Evolutionary conservation across 2,888 invertebrate genomes (phyloP), one percentile per base, ranked within the genome.

Genomic region (Cremastinae sp.): DNA sequence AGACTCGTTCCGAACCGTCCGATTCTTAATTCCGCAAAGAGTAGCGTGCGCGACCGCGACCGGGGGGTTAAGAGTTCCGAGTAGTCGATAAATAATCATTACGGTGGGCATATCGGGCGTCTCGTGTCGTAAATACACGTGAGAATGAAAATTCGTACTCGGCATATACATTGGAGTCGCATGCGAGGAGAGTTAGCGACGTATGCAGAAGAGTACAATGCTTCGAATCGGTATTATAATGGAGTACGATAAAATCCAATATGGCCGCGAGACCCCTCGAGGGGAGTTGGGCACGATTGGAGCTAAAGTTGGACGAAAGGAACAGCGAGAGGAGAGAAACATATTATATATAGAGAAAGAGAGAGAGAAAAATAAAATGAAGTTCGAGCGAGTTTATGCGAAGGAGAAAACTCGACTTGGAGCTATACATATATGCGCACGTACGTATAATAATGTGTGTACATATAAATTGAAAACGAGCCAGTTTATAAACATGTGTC

Each of bases 301-400:
- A 28, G 28, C 28, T 28, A 28, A 65, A 54, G 41, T 41, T 68
- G 12, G 14, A 8, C 43, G 16, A 12, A 53, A 12, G 34, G 47
- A 18, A 10, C 56, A 49, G 22, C 10, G 49, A 34, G 49, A 12
- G 10, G 20, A 18, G 28, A 28, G 5, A 28, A 28, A 28, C 2
- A 28, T 3, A 28, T n/a, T n/a, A n/a, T n/a, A 28, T 28, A 28
- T 28, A 28, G 5, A 38, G 51, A 43, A 45, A 12, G 56, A 41
- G 68, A 58, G 20, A 43, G 61, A 38, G 18, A 20, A 66, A 59
- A 36, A 49, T 61, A 71, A 41, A 66, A 66, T 20, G 47, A 69
- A 64, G 51, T 59, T 64, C 66, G 34, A 53, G 66, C 64, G 72
- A 58, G 68, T 76, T 68, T 69, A 72, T 72, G 72, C 45, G 64